Evolutionary conservation across 2,888 invertebrate genomes (phyloP).

Genomic region (Sesia apiformis): DNA sequence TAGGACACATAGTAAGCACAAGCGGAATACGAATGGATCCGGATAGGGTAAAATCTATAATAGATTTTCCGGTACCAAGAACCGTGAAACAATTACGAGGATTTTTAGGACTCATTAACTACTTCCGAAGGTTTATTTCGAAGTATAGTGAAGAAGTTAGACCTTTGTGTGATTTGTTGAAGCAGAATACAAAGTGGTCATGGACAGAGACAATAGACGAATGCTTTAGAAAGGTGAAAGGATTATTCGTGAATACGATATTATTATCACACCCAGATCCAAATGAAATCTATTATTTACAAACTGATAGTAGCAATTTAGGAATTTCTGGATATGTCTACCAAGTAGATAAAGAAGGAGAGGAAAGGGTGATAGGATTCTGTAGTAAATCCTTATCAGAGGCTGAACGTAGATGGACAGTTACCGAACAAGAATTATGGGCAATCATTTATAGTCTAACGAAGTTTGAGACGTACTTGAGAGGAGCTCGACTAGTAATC

Average conservation of each 20-base stretch:
- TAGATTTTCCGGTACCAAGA: constrained; percentile 13
- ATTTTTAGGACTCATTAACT: constrained; percentile 18
- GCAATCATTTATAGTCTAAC: constrained; percentile 12
- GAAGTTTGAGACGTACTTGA: constrained; percentile 18
- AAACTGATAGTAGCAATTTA: constrained; percentile 14
- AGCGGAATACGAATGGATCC: not conserved
- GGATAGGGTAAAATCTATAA: not conserved
- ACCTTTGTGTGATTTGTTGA: constrained; percentile 14
- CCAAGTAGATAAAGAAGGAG: constrained; percentile 8
- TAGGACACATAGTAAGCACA: not conserved
- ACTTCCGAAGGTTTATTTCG: constrained; percentile 15
- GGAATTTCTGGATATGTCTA: constrained; percentile 13
- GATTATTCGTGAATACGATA: constrained; percentile 7
- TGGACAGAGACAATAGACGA: constrained; percentile 8
- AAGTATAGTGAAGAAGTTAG: constrained; percentile 6
- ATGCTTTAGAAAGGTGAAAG: constrained; percentile 12
- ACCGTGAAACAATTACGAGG: constrained; percentile 14
- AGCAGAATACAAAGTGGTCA: constrained; percentile 7
- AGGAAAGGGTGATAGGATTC: constrained; percentile 10
- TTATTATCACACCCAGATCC: constrained; percentile 9
- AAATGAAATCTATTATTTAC: constrained; percentile 9
- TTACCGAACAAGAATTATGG: constrained; percentile 18
- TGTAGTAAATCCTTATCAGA: constrained; percentile 12
- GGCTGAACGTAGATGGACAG: constrained; percentile 14
- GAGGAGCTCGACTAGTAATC: constrained; percentile 13